Conservation (phyloP, 2,888 invertebrate species). For the Amiota mariae region DNA sequence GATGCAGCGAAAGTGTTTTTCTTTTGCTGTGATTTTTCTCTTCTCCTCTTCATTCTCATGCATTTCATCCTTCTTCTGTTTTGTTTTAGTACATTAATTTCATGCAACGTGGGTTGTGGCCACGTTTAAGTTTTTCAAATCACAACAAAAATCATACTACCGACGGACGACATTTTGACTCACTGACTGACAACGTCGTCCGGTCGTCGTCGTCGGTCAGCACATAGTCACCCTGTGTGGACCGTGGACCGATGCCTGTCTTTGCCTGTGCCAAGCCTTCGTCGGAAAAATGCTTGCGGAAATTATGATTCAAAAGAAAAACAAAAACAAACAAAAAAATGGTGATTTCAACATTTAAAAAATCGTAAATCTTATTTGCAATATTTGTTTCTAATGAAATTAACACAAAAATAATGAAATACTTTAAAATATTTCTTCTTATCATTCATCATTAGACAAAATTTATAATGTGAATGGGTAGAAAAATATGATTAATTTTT, state of each 20-base stretch:
- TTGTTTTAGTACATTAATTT: constrained; percentile 1
- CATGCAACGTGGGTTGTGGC: constrained; percentile 26
- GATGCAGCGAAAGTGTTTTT: constrained; percentile 57
- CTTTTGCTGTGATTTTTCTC: not conserved
- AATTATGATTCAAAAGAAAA: constrained; percentile 4
- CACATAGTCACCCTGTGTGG: not conserved
- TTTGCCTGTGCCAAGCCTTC: no score
- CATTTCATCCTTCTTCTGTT: not conserved
- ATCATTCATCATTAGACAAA: no score
- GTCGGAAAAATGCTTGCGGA: no score
- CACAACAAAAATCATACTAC: no score
- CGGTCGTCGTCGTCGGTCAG: not conserved
- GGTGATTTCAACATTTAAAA: not conserved
- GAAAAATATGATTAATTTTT: no score
- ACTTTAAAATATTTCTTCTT: not conserved
- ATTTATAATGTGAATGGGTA: no score
- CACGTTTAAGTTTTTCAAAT: not conserved
- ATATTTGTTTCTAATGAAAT: constrained; percentile 8
- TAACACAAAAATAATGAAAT: not conserved
- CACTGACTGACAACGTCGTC: not conserved
- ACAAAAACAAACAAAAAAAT: not conserved
- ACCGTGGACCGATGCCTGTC: no score
- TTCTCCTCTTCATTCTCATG: no score
- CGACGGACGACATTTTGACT: not conserved
- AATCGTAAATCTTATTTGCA: constrained; percentile 15